A percentile compares a stretch with the other conserved stretches of the same genome.
Conservation (phyloP, 1,140 invertebrate species). For the Drosophila oshimai region DNA sequence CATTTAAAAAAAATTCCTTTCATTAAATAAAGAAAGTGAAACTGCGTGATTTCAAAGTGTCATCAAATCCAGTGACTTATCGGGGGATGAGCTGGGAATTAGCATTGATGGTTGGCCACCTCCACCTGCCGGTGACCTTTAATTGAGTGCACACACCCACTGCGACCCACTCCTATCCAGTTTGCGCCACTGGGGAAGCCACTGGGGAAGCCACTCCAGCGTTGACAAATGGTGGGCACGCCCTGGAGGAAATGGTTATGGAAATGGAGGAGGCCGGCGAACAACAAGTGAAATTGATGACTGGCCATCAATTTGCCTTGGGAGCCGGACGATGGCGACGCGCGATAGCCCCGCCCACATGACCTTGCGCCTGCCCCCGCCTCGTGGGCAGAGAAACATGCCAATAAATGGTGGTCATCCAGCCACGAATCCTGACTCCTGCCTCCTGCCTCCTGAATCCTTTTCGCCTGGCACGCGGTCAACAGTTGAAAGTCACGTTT, state of each 20-base stretch:
- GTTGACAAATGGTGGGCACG: conserved; percentile 65
- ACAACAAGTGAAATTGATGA: conserved; percentile 79
- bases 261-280: not conserved
- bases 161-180: not conserved
- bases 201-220: conserved; percentile 11
- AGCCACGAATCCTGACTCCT: too few species aligned
- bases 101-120: conserved; percentile 23
- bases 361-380: conserved; percentile 40
- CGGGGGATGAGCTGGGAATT: conserved; percentile 25
- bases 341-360: conserved; percentile 53
- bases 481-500: conserved; percentile 77
- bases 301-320: conserved; percentile 75
- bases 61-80: conserved; percentile 15
- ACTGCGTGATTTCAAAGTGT: too few species aligned
- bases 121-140: conserved; percentile 34
- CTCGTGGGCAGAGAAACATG: conserved; percentile 64
- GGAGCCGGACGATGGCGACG: conserved; percentile 9
- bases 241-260: not conserved
- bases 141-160: conserved; percentile 61
- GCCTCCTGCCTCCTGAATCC: not conserved
- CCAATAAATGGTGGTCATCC: conserved; percentile 63
- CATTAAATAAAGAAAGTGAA: too few species aligned
- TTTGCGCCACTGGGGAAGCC: not conserved
- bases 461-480: conserved; percentile 53
- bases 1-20: too few species aligned